phyloP scores from a whole-genome alignment of 2,797 vertebrate genomes.

The Labeo calbasu region DNA sequence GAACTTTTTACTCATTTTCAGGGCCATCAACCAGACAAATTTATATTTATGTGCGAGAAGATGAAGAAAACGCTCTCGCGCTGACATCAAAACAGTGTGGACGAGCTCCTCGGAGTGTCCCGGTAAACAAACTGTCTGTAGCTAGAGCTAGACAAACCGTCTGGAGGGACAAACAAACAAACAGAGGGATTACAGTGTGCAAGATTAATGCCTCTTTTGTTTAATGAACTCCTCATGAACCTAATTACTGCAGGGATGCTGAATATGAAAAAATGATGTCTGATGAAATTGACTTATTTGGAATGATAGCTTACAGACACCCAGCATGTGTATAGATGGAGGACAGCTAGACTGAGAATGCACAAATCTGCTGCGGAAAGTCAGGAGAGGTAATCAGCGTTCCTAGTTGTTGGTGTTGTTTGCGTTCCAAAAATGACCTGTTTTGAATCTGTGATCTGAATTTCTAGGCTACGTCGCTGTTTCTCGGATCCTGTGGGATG shows the following conservation, averaged over 20 bases:
- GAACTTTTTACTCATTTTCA: slow-evolving; percentile 6
- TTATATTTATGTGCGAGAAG: slow-evolving; percentile 7
- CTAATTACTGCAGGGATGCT: slow-evolving; percentile 50
- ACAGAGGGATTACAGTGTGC: slow-evolving; percentile 40
- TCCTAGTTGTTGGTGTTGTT: slow-evolving; percentile 16
- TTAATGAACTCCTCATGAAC: slow-evolving; percentile 57
- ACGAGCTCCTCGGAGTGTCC: slow-evolving; percentile 10
- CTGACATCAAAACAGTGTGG: slow-evolving; percentile 34
- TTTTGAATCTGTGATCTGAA: slow-evolving; percentile 19
- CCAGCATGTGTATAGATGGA: not conserved
- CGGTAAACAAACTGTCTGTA: slow-evolving; percentile 42
- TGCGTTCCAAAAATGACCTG: not conserved
- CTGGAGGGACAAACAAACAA: slow-evolving; percentile 50
- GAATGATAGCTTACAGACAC: slow-evolving; percentile 20
- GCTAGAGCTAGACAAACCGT: slow-evolving; percentile 50
- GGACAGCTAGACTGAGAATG: not conserved
- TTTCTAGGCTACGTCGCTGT: not conserved
- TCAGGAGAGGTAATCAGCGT: not conserved
- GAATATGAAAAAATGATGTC: slow-evolving; percentile 11
- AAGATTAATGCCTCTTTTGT: slow-evolving; percentile 43
- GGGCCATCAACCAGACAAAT: slow-evolving; percentile 20
- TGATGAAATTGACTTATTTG: slow-evolving; percentile 43
- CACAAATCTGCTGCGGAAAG: not conserved
- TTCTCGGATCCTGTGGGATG: slow-evolving; percentile 13
- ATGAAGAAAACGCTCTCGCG: not conserved